Evolutionary conservation across 2,888 invertebrate species (phyloP).

Genomic region (Argynnis bischoffii): DNA sequence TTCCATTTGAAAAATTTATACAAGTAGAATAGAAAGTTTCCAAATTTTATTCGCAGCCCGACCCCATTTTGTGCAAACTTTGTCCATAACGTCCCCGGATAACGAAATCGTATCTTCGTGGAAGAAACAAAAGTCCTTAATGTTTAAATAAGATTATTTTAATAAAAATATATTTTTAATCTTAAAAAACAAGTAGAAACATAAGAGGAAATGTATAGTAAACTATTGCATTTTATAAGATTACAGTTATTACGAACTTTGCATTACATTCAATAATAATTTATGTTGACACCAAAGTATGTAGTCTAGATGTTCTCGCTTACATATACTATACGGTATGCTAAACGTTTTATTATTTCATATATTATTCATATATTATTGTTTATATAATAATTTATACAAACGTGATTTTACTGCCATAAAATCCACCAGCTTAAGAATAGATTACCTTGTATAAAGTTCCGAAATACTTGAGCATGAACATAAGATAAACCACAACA

Average conservation of each 20-base stretch:
- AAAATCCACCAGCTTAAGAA: not conserved
- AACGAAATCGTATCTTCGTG: conserved; percentile 30
- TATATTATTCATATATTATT: too few relatives aligned
- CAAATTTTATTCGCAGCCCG: conserved; percentile 65
- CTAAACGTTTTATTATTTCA: too few relatives aligned
- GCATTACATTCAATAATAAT: too few relatives aligned
- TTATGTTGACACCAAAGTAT: too few relatives aligned
- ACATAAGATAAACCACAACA: conserved; percentile 4
- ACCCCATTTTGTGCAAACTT: conserved; percentile 63
- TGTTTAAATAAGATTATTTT: conserved; percentile 32
- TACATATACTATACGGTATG: too few relatives aligned
- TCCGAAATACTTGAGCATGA: not conserved
- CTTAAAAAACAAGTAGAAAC: too few relatives aligned
- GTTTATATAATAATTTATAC: too few relatives aligned
- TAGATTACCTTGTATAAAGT: not conserved
- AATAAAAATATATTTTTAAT: conserved; percentile 10
- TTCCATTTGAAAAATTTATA: conserved; percentile 61
- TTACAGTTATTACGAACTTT: too few relatives aligned
- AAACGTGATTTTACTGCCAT: not conserved
- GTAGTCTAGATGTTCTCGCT: too few relatives aligned
- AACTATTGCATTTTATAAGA: too few relatives aligned
- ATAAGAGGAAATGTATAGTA: not conserved
- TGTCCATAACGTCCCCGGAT: conserved; percentile 56
- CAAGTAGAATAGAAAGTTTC: conserved; percentile 71
- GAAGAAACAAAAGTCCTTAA: conserved; percentile 37